Conservation (phyloP, 1,140 invertebrate genomes). For the Cotesia chilonis region DNA sequence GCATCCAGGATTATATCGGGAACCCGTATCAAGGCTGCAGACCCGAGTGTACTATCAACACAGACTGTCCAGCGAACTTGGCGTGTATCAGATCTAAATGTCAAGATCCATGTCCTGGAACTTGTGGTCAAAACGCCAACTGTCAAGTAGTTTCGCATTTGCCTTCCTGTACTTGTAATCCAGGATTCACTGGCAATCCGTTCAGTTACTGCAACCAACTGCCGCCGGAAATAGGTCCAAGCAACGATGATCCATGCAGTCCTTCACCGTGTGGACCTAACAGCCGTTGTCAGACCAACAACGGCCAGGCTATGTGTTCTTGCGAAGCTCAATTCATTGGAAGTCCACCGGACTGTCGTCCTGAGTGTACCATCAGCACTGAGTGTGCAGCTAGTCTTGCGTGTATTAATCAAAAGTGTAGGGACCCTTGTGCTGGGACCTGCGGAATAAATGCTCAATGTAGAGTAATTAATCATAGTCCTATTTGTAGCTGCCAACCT, state of each 20-base stretch:
- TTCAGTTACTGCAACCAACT: conserved; percentile 70
- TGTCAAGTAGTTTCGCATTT: conserved; percentile 79
- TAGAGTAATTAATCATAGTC: conserved; percentile 67
- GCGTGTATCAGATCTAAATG: conserved; percentile 81
- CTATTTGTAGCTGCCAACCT: conserved; percentile 66
- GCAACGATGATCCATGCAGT: conserved; percentile 61
- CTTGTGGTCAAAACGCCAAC: conserved; percentile 78
- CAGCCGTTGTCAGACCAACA: conserved; percentile 65
- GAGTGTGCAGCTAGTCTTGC: conserved; percentile 68
- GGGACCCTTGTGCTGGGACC: conserved; percentile 69
- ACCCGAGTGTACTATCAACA: conserved; percentile 77
- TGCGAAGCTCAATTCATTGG: conserved; percentile 69
- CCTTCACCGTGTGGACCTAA: conserved; percentile 70
- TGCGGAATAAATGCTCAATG: conserved; percentile 70
- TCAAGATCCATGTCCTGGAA: conserved; percentile 78
- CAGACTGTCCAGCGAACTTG: conserved; percentile 76
- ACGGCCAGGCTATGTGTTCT: conserved; percentile 61
- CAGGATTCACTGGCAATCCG: conserved; percentile 79
- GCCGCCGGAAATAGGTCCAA: conserved; percentile 19
- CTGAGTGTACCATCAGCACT: conserved; percentile 70
- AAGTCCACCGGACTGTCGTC: conserved; percentile 65
- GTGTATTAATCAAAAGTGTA: conserved; percentile 67
- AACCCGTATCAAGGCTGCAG: conserved; percentile 79
- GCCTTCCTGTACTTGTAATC: conserved; percentile 76
- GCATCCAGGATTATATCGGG: conserved; percentile 74